Evolutionary conservation across 2,113 vertebrate genomes (phyloP), one percentile per base, ranked within the genome.

Genomic region (Lamprotornis superbus): DNA sequence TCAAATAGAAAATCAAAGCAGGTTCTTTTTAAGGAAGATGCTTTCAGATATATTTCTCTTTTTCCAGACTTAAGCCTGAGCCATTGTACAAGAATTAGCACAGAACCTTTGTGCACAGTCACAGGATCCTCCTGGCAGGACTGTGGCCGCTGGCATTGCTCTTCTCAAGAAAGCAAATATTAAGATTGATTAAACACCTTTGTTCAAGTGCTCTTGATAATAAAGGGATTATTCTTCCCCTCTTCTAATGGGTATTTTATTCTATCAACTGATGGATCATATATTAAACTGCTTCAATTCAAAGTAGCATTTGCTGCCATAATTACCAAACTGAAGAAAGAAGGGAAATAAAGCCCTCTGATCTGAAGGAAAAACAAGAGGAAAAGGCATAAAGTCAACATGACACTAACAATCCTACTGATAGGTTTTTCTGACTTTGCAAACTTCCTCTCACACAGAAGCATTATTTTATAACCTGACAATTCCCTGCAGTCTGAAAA

Each of bases 161-260:
- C 94, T 92, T 86, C 97, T 94, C 67, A 37, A 93, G 93, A 94
- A 97, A 97, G 94, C 79, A 97, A 98, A 96, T 52, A 97, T 87
- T 95, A 86, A 88, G 90, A 91, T n/a, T 97, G 96, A 98, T 98
- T 95, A 96, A 98, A 97, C 86, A 97, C 89, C 96, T 97, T 95
- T 95, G 83, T 94, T 96, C 96, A 97, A 98, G 97, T 92, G 97
- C 86, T 96, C 93, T 91, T 94, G 93, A 97, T 96, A 98, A 98
- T 92, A 97, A 98, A 97, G 93, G 46, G 17, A 59, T 90, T 83
- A 75, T 97, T 97, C 92, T 97, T 97, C 83, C 89, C 91, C 88
- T 81, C 44, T 91, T 25, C 61, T 81, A 69, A 91, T n/a, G 47
- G 27, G 16, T 37, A 30, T 97, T 98, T 98, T 95, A 97, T 70